phyloP scores from a whole-genome alignment of 2,797 vertebrate genomes.

The Clarias fuscus region DNA sequence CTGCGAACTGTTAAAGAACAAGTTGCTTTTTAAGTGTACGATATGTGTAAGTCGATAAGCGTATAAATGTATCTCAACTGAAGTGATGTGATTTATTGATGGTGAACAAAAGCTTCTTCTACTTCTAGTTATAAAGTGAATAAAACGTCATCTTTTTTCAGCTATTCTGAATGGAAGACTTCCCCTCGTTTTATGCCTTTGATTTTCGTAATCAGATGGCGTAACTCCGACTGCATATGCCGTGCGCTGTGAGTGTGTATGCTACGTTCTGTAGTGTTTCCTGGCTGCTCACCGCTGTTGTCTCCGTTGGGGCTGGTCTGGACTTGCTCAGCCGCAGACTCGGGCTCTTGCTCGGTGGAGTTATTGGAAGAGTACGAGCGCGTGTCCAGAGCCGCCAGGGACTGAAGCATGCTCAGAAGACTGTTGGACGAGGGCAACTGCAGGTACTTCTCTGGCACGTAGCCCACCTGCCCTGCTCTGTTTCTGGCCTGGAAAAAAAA shows the following conservation, averaged over 20 bases:
- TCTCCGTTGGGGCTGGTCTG: slow-evolving; percentile 84
- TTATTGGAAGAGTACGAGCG: slow-evolving; percentile 93
- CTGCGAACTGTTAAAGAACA: neutral
- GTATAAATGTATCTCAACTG: neutral
- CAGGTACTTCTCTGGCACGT: slow-evolving; percentile 94
- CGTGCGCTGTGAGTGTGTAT: neutral
- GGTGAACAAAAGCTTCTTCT: neutral
- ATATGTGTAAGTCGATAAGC: too few relatives aligned
- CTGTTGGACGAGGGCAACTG: slow-evolving; percentile 93
- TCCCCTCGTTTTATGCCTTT: neutral
- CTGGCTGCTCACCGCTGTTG: slow-evolving; percentile 78
- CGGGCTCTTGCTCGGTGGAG: slow-evolving; percentile 82
- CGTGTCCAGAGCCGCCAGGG: slow-evolving; percentile 84
- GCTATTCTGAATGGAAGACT: too few relatives aligned
- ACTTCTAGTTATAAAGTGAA: neutral
- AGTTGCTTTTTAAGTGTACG: neutral
- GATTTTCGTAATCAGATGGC: neutral
- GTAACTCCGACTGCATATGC: neutral
- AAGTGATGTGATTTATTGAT: neutral
- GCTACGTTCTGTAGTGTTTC: neutral
- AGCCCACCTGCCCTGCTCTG: slow-evolving; percentile 89
- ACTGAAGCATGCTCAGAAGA: slow-evolving; percentile 93
- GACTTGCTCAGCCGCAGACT: slow-evolving; percentile 74
- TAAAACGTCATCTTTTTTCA: neutral
- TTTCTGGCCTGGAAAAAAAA: slow-evolving; percentile 82